Percentiles rank a stretch among this genome's conserved stretches.
Conservation (phyloP, 1,140 invertebrate genomes). For the Xylocopa sonorina region DNA sequence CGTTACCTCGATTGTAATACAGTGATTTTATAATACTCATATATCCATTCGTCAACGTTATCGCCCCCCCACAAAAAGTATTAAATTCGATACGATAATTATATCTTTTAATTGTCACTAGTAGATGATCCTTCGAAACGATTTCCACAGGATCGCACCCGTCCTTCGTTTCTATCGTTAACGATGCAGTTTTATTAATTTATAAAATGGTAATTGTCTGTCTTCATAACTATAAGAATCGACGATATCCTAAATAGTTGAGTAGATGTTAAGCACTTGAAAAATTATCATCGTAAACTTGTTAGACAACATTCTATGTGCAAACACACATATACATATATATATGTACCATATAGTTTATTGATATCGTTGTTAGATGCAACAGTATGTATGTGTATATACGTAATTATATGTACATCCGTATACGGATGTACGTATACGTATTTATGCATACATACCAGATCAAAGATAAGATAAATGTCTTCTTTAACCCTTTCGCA, state of each 20-base stretch:
- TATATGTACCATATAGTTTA: constrained; percentile 61
- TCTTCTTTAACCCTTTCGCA: neutral
- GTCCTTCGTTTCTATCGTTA: neutral
- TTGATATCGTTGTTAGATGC: constrained; percentile 56
- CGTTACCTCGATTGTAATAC: neutral
- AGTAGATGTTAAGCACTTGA: constrained; percentile 56
- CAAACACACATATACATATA: constrained; percentile 47
- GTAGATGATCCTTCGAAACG: neutral
- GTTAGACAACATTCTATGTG: constrained; percentile 57
- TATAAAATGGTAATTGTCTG: constrained; percentile 10
- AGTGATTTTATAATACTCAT: neutral
- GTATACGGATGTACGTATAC: constrained; percentile 20
- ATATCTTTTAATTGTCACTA: neutral
- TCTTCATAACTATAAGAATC: constrained; percentile 8
- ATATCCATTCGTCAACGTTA: neutral
- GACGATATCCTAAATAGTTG: constrained; percentile 7
- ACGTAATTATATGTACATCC: constrained; percentile 21
- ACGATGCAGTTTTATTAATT: neutral
- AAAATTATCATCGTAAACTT: constrained; percentile 46
- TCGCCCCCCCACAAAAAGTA: no score
- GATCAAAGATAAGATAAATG: constrained; percentile 34
- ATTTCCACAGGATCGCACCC: neutral
- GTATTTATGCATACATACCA: constrained; percentile 47
- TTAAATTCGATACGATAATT: neutral
- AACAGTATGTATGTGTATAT: constrained; percentile 38